A percentile compares a stretch with the other conserved stretches of the same genome.
Evolutionary conservation across 2,113 vertebrate genomes (phyloP).

Genomic region (Scartelaos histophorus): DNA sequence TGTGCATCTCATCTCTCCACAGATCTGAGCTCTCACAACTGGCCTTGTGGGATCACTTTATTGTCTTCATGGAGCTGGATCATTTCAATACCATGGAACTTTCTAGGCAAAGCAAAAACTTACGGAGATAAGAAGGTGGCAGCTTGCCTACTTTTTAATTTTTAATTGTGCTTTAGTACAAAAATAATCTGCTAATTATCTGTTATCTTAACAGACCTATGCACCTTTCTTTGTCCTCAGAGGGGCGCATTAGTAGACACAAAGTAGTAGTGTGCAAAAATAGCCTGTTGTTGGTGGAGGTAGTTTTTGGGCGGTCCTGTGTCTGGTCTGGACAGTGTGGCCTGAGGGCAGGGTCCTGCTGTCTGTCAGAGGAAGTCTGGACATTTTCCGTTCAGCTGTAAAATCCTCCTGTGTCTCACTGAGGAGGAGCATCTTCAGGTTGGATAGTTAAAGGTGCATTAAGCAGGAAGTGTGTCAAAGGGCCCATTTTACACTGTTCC

Average conservation of each 20-base stretch:
- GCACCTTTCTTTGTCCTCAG: not conserved
- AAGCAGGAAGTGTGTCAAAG: not conserved
- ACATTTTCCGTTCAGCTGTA: slow-evolving; percentile 50
- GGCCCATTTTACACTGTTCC: too few relatives aligned
- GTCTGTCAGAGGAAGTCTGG: slow-evolving; percentile 55
- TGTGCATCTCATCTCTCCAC: too few relatives aligned
- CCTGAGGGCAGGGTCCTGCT: slow-evolving; percentile 42
- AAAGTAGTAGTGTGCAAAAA: not conserved
- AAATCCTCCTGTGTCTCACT: slow-evolving; percentile 33
- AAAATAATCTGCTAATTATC: too few relatives aligned
- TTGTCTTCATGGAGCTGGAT: too few relatives aligned
- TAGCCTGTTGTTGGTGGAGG: slow-evolving; percentile 25
- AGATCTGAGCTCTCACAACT: too few relatives aligned
- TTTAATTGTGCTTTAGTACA: too few relatives aligned
- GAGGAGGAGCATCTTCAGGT: not conserved
- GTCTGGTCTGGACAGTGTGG: slow-evolving; percentile 53
- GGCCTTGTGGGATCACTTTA: too few relatives aligned
- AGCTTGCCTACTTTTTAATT: too few relatives aligned
- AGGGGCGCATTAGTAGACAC: not conserved
- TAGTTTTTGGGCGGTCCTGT: slow-evolving; percentile 46
- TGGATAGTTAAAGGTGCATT: not conserved
- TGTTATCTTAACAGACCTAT: not conserved
- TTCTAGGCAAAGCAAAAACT: too few relatives aligned
- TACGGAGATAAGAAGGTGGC: too few relatives aligned
- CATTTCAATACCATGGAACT: too few relatives aligned